Evolutionary conservation across 2,797 vertebrate species (phyloP), one percentile per base, ranked within the genome.

Genomic region (Hipposideros larvatus): DNA sequence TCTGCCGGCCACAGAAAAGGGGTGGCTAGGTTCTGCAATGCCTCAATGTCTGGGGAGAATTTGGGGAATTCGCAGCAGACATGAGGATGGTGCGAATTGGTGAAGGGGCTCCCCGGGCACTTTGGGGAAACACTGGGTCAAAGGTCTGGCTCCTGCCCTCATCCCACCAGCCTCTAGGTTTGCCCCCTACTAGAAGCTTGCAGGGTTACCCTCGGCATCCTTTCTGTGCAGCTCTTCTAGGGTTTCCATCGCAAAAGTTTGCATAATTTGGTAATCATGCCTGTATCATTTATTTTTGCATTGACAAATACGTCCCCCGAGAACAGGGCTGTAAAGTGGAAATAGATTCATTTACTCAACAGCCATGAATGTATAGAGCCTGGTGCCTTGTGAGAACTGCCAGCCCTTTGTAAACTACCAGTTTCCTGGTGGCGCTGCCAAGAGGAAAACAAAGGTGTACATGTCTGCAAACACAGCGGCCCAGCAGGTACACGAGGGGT

Each of bases 211-310:
- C 37, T 61, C 15, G 26, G n/a, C 3, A 0, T 53, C 48, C 10
- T 77, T 53, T 70, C 88, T 2, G 41, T 15, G 11, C 8, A 7
- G 19, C 28, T 59, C n/a, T 78, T 59, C n/a, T 63, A 79, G 75
- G 28, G 43, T 84, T 68, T 74, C 55, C 61, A 28, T 2, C 8
- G 75, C 31, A 11, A 34, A 59, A 4, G 1, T 51, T 55, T 48
- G 26, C 13, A 3, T 63, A 41, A 87, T 77, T 78, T 80, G 43
- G 55, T 94, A n/a, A 92, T 48, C 74, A 51, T 57, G 96, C 34
- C 78, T 79, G 34, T 87, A 5, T 43, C 28, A 43, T 87, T 95
- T 77, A 77, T 94, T 94, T 71, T 83, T 65, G 78, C 13, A 19
- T 7, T 83, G 82, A 95, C 73, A 77, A 71, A 43, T 65, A 87